Conservation (phyloP, 2,797 vertebrate genomes). For the Australoheros facetus region DNA sequence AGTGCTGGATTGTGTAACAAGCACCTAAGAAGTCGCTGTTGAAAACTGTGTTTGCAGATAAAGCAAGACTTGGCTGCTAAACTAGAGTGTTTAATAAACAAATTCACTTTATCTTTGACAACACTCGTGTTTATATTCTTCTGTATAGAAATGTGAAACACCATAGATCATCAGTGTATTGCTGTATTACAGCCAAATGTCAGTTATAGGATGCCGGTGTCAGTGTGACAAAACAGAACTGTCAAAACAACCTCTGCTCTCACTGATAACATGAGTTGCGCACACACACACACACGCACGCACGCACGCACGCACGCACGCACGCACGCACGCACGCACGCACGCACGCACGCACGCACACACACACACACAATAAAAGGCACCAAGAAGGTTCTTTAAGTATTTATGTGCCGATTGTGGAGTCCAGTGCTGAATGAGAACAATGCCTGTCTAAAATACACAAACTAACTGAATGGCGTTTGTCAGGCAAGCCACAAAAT, state of each 20-base stretch:
- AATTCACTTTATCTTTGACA: not conserved
- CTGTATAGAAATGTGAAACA: not conserved
- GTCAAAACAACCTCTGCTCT: not conserved
- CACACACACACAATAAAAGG: not conserved
- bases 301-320: not conserved
- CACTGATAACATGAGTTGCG: not conserved
- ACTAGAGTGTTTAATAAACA: not conserved
- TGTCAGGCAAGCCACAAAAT: not conserved
- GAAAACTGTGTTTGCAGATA: not conserved
- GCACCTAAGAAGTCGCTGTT: not conserved
- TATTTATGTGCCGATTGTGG: not conserved
- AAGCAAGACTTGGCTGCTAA: constrained; percentile 2
- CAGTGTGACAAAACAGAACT: not conserved
- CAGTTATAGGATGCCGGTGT: not conserved
- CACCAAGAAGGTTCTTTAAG: not conserved
- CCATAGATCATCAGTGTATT: not conserved
- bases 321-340: too few species aligned
- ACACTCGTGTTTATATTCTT: not conserved
- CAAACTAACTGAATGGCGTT: not conserved
- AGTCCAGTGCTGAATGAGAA: not conserved
- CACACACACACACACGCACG: not conserved
- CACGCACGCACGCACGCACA: not conserved
- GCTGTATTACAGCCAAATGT: not conserved
- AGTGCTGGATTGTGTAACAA: not conserved
- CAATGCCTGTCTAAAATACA: not conserved